A percentile compares a stretch with the other conserved stretches of the same genome.
Evolutionary conservation across 2,888 invertebrate genomes (phyloP).

Genomic region (Temnothorax ravouxi): DNA sequence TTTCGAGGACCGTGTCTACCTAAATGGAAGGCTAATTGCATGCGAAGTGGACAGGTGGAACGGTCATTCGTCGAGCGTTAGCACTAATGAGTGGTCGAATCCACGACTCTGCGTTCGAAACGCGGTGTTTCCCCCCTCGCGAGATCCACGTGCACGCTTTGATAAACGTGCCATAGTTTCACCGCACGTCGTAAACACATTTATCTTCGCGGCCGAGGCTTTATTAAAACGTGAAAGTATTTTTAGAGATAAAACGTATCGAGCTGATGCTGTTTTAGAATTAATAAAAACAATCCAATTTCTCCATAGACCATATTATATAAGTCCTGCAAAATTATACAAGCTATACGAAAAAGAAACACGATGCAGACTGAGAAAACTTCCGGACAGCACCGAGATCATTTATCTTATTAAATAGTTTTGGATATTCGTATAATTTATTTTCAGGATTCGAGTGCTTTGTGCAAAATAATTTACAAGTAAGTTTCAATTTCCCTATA

Average conservation of each 20-base stretch:
- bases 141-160: constrained; percentile 15
- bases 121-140: constrained; percentile 30
- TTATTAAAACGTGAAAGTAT: constrained; percentile 8
- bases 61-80: constrained; percentile 72
- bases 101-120: constrained; percentile 32
- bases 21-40: constrained; percentile 78
- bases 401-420: constrained; percentile 1
- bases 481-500: constrained; percentile 22
- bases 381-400: neutral
- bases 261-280: neutral
- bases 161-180: constrained; percentile 27
- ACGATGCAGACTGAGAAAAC: neutral
- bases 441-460: constrained; percentile 9
- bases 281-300: neutral
- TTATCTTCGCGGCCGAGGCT: constrained; percentile 35
- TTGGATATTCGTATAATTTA: constrained; percentile 36
- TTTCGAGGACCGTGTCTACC: constrained; percentile 63
- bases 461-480: constrained; percentile 23
- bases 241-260: neutral
- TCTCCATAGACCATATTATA: neutral
- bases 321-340: neutral
- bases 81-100: constrained; percentile 68
- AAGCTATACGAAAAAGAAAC: neutral
- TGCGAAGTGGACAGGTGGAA: constrained; percentile 74
- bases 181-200: constrained; percentile 19